phyloP scores from a whole-genome alignment of 2,113 vertebrate species.

The Ranitomeya imitator region DNA sequence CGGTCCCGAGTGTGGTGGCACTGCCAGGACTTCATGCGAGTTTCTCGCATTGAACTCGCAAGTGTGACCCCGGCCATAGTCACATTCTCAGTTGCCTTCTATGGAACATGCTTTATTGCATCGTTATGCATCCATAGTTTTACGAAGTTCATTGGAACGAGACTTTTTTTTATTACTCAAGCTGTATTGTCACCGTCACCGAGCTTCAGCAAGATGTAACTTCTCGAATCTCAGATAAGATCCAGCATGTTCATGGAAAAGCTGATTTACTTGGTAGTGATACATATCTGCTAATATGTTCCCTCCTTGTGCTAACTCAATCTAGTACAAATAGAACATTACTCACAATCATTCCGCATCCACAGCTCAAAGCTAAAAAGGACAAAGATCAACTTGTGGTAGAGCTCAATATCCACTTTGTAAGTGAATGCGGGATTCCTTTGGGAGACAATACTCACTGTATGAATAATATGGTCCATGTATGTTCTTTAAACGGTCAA shows the following conservation, averaged over 20 bases:
- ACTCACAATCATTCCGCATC: conserved; percentile 20
- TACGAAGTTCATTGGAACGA: not conserved
- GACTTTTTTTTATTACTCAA: not conserved
- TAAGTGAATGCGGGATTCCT: not conserved
- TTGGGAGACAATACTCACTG: conserved; percentile 23
- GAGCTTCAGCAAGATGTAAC: not conserved
- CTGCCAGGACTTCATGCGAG: too few relatives aligned
- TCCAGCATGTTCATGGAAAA: conserved; percentile 36
- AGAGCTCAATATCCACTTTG: not conserved
- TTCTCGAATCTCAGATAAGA: conserved; percentile 25
- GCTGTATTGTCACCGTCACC: conserved; percentile 7
- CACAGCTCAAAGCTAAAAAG: not conserved
- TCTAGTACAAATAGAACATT: conserved; percentile 38
- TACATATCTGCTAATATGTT: conserved; percentile 40
- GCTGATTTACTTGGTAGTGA: conserved; percentile 31
- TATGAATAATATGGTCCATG: not conserved
- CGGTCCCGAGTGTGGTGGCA: too few relatives aligned
- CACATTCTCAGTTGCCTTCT: not conserved
- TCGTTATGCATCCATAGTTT: not conserved
- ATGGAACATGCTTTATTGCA: not conserved
- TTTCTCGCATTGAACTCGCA: too few relatives aligned
- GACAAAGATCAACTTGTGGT: conserved; percentile 31
- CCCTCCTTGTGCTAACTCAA: conserved; percentile 39
- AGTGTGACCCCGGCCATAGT: too few relatives aligned
- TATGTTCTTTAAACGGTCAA: not conserved